Conservation (phyloP, 2,888 invertebrate genomes). For the Xylocampa areola region DNA sequence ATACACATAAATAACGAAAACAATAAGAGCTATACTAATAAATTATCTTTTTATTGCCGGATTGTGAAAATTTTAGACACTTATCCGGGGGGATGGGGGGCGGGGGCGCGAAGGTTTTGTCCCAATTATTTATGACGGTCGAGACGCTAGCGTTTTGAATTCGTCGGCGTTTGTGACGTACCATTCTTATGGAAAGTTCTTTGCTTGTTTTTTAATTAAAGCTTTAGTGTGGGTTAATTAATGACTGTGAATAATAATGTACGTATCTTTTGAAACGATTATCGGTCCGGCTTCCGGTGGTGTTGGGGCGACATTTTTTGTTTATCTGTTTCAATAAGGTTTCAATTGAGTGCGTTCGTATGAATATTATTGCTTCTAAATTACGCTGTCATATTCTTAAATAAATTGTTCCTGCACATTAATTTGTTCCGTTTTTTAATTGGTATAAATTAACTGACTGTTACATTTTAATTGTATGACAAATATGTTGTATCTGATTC, state of each 20-base stretch:
- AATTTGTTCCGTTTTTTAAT: conserved; percentile 39
- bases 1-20: conserved; percentile 90
- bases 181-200: conserved; percentile 84
- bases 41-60: conserved; percentile 90
- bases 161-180: conserved; percentile 83
- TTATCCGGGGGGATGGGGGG: conserved; percentile 81
- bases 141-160: conserved; percentile 86
- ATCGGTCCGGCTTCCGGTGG: conserved; percentile 62
- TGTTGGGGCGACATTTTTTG: conserved; percentile 57
- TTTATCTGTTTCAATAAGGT: conserved; percentile 31
- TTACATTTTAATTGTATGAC: conserved; percentile 43
- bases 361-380: conserved; percentile 40
- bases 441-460: conserved; percentile 36
- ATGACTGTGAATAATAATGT: conserved; percentile 75
- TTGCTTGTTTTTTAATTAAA: conserved; percentile 85
- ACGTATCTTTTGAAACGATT: conserved; percentile 61
- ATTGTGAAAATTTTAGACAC: conserved; percentile 90
- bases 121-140: conserved; percentile 89
- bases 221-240: conserved; percentile 87
- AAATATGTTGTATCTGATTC: conserved; percentile 35
- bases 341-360: conserved; percentile 47
- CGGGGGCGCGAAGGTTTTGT: conserved; percentile 82
- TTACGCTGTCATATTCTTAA: conserved; percentile 37
- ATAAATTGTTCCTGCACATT: conserved; percentile 40
- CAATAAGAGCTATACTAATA: conserved; percentile 90